These are phyloP conservation scores for Ameiurus melas DNA, from an alignment of 2,113 vertebrate genomes.

Conservation along the genomic window DNA sequence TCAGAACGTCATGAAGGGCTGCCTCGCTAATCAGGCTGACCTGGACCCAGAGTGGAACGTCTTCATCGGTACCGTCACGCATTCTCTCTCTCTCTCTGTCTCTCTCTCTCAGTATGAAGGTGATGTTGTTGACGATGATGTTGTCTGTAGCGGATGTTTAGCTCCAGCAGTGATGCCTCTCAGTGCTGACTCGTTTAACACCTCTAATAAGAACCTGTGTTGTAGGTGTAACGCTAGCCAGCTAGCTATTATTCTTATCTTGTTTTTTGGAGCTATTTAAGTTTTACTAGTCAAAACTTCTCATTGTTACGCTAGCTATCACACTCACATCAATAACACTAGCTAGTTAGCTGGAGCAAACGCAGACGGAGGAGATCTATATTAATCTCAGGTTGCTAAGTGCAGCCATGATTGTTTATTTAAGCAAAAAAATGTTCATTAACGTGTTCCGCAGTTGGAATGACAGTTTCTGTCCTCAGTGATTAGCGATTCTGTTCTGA, in stretches of 20 bases:
- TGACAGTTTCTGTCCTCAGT: not conserved
- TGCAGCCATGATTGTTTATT: not conserved
- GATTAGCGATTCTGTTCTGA: not conserved
- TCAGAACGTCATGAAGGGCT: conserved; percentile 97
- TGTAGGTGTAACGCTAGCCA: too few species aligned
- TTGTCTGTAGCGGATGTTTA: too few species aligned
- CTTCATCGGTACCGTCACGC: conserved; percentile 82
- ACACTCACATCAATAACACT: not conserved
- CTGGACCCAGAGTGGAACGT: conserved; percentile 97
- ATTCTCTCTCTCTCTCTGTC: not conserved
- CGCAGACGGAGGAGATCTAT: not conserved
- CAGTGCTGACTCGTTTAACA: too few species aligned
- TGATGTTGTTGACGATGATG: too few species aligned
- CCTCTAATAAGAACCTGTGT: too few species aligned
- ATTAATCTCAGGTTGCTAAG: not conserved
- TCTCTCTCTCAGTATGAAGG: too few species aligned
- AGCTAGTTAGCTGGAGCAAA: not conserved
- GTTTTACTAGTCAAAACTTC: not conserved
- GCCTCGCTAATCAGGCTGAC: conserved; percentile 97
- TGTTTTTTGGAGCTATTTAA: not conserved
- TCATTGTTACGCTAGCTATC: not conserved
- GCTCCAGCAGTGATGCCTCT: too few species aligned
- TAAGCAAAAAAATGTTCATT: not conserved
- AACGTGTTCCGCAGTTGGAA: not conserved
- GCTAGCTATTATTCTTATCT: not conserved